phyloP scores from a whole-genome alignment of 2,113 vertebrate species.

The Oreocharis arfaki region DNA sequence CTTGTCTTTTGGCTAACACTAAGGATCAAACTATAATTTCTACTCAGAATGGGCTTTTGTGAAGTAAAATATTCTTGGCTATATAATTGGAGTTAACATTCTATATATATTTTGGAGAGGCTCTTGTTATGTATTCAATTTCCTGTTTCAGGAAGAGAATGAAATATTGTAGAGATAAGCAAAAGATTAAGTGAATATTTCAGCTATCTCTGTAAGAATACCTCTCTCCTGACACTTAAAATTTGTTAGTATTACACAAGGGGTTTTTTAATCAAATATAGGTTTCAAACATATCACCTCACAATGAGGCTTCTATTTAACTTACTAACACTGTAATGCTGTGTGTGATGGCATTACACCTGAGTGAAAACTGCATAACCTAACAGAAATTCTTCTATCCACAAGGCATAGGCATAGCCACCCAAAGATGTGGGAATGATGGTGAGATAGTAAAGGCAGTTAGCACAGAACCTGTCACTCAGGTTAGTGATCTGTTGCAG shows the following conservation, averaged over 20 bases:
- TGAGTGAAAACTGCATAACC: background rate
- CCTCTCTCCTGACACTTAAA: background rate
- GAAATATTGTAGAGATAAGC: background rate
- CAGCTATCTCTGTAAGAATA: background rate
- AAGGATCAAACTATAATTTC: background rate
- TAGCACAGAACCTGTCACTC: background rate
- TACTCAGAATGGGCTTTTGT: background rate
- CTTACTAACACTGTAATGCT: background rate
- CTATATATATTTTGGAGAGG: background rate
- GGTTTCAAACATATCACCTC: fast-evolving
- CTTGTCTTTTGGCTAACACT: background rate
- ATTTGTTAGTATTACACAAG: background rate
- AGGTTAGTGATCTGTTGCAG: background rate
- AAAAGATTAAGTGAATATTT: background rate
- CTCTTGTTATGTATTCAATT: background rate
- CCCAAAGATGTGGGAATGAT: background rate
- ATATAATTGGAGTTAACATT: background rate
- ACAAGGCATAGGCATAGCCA: background rate
- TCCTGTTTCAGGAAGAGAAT: background rate
- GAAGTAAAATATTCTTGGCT: background rate
- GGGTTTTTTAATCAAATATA: fast-evolving
- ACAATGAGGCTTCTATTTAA: background rate
- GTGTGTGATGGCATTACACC: background rate
- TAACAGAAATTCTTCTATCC: background rate
- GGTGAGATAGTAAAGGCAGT: background rate